These are phyloP conservation scores for Cacoxenus indagator DNA, from an alignment of 2,888 invertebrate genomes.

Conservation along the genomic window DNA sequence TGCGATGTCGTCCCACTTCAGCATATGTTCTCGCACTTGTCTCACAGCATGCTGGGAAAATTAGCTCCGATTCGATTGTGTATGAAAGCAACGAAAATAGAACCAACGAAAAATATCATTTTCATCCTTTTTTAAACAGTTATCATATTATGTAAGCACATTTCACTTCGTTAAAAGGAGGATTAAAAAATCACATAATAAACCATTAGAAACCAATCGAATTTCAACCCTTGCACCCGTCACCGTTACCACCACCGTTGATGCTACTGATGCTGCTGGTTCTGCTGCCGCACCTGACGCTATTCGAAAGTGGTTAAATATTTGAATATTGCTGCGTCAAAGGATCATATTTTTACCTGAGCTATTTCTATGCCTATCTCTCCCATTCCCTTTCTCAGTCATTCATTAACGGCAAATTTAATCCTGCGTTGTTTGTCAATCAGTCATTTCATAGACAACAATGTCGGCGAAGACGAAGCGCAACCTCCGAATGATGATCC, in stretches of 20 bases:
- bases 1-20: neutral
- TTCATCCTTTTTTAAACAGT: conserved; percentile 5
- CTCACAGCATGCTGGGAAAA: neutral
- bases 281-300: neutral
- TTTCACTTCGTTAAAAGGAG: conserved; percentile 11
- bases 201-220: neutral
- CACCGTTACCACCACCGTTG: neutral
- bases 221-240: neutral
- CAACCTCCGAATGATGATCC: too few relatives aligned
- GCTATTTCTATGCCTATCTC: neutral
- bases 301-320: neutral
- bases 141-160: conserved; percentile 17
- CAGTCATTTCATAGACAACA: conserved; percentile 20
- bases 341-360: neutral
- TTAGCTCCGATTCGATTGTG: neutral
- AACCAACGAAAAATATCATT: conserved; percentile 14
- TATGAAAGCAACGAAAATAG: neutral
- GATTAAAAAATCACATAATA: neutral
- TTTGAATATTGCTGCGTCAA: neutral
- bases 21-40: neutral
- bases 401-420: conserved; percentile 21
- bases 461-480: too few relatives aligned
- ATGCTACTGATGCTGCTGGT: too few relatives aligned
- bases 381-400: too few relatives aligned
- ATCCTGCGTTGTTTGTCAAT: conserved; percentile 20